Base-by-base conservation (phyloP, 2,797 vertebrate genomes). In the Capromys pilorides region DNA sequence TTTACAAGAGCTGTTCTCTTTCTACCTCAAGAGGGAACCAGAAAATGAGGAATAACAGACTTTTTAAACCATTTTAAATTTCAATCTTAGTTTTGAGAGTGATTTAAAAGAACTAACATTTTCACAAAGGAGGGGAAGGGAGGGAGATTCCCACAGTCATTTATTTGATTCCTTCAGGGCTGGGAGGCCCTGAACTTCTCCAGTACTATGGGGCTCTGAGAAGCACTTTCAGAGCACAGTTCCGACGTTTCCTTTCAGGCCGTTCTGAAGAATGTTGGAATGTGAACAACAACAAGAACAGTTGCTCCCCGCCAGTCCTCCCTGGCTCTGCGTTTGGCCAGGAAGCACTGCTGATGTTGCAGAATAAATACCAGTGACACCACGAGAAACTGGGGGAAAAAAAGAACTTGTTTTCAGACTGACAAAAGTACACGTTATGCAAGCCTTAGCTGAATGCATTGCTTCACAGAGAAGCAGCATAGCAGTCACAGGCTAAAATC, bases 181-280 rank as follows among this genome's bases (percentile, higher is more conserved):
- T 86, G 75, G n/a, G 83, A 71, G 57, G 51, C 84, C 89, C 80
- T 93, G 86, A 94, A 92, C 75, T 95, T 94, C 89, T 96, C 62
- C 36, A 39, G 5, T 28, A 66, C 66, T n/a, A 49, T 31, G 59
- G 2, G 4, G 26, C 87, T 93, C 95, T 95, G 71, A 67, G 66
- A 94, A 96, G 82, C 61, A 84, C 93, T 95, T 93, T 94, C 36
- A 79, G 75, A 62, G 54, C 1, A 86, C 93, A 96, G 22, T 83
- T 83, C 85, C 41, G 92, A 66, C 62, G 84, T 94, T 91, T 93
- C 89, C 93, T 97, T 96, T 94, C 61, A 96, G 88, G 59, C 77
- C 51, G 85, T 89, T 97, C 91, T 94, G 92, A 94, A 95, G 93
- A 93, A 91, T 78, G 66, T 64, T 97, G 96, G 93, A 96, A 95